These are phyloP conservation scores for Zenarchopterus dispar DNA, from an alignment of 2,797 vertebrate species.

Conservation along the genomic window DNA sequence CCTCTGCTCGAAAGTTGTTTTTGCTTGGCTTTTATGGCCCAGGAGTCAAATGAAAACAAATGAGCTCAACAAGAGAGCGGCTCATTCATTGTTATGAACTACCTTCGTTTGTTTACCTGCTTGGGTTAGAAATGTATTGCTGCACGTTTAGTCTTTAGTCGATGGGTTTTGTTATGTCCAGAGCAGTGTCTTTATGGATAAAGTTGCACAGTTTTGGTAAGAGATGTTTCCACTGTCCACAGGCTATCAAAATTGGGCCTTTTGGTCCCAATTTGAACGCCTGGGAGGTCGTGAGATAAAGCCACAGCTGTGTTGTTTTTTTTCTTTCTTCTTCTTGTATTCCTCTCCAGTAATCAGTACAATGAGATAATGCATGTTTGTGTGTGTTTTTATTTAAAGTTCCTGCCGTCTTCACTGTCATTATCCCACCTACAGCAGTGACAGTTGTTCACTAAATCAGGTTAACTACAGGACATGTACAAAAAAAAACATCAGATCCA, in stretches of 20 bases:
- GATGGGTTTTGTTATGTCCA: constrained; percentile 34
- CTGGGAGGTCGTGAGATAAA: constrained; percentile 23
- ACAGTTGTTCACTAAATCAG: constrained; percentile 12
- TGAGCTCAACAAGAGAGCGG: constrained; percentile 59
- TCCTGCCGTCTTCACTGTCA: constrained; percentile 38
- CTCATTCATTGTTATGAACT: constrained; percentile 69
- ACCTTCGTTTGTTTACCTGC: constrained; percentile 64
- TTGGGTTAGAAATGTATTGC: constrained; percentile 12
- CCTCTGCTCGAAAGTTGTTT: constrained; percentile 51
- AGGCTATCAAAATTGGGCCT: constrained; percentile 18
- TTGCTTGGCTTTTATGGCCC: constrained; percentile 37
- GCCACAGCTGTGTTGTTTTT: constrained; percentile 11
- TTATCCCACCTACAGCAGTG: constrained; percentile 40
- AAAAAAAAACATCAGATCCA: background rate
- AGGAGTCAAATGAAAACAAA: constrained; percentile 66
- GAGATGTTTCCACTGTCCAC: constrained; percentile 17
- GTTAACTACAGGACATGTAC: too few relatives aligned
- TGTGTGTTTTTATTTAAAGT: constrained; percentile 7
- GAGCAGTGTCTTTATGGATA: background rate
- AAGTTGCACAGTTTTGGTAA: constrained; percentile 39
- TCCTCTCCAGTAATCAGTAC: constrained; percentile 32
- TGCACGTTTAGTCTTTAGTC: constrained; percentile 10
- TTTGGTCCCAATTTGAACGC: constrained; percentile 20
- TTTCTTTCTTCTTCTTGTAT: constrained; percentile 5
- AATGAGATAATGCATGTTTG: constrained; percentile 39